Base-by-base conservation (phyloP, 2,113 vertebrate genomes). In the Oncorhynchus masou region DNA sequence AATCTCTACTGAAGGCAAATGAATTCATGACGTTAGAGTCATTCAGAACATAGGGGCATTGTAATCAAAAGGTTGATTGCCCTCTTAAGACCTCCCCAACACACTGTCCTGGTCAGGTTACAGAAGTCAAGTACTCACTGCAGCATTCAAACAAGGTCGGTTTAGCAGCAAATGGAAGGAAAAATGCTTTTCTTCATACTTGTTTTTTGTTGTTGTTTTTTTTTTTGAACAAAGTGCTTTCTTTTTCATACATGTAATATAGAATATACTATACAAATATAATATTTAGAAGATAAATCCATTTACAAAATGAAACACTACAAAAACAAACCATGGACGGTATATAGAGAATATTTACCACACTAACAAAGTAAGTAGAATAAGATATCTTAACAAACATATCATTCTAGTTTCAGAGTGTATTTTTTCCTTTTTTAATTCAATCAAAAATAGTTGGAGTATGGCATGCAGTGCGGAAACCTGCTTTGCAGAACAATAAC, bases 131-230 rank as follows among this genome's bases (percentile, higher is more conserved):
- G 96, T 95, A 95, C 90, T 95, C 93, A 94, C 95, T 97, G 96
- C 96, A 98, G 97, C 97, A 96, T 96, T 98, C 97, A 96, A 94
- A 96, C 95, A 91, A 97, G 95, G 95, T 95, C 96, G 51, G 93
- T 96, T 91, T 98, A 99, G 97, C 97, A 99, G 97, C 97, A 98
- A 97, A 97, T 97, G 96, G 96, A 96, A 99, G 96, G 95, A 96
- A 96, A 97, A 96, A 91, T 88, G 84, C 82, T 91, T 88, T 88
- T 86, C 69, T 81, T 82, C 34, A 34, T 34, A 34, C 34, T 75
- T 79, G 48, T 68, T 34, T 54, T 86, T 31, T 11, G 88, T 79
- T 27, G 81, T 91, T 86, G 86, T 90, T 87, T 90, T 91, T 90
- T 87, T 87, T 93, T 96, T 94, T 95, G 95, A 97, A 97, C 98